Evolutionary conservation across 2,888 invertebrate genomes (phyloP), one percentile per base, ranked within the genome.

Genomic region (Uropetala carovei): DNA sequence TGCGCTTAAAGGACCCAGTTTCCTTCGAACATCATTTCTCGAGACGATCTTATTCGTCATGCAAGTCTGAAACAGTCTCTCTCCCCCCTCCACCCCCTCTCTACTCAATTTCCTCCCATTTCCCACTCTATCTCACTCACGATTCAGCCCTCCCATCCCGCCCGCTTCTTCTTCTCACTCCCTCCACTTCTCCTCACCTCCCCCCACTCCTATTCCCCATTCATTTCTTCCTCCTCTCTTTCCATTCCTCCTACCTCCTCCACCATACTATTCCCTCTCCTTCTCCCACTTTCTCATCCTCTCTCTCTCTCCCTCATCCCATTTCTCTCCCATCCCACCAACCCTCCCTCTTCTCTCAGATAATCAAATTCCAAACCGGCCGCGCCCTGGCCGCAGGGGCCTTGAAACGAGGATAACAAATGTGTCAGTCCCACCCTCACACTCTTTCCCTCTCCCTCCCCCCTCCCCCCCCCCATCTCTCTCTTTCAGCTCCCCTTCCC

Each of bases 321-420:
- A 11, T 11, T 27, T n/a, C 82, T n/a, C 13, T 27, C 11, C 0
- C 27, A 2, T 18, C 5, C 27, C 82, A 57, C 59, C 57, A 9
- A 58, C 27, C 14, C 27, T 0, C 27, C 8, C 86, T 58, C 60
- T 27, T 18, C 60, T 59, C 30, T 86, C 86, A 64, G 27, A 86
- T 86, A 86, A 86, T 86, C 86, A 64, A 86, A 86, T 86, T 86
- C 60, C 86, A 16, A 30, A 18, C 57, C 85, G 85, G 86, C 86
- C 86, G 86, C 86, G 60, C 86, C 86, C 86, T 18, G 60, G 86
- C 86, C 86, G 30, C 86, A 64, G 60, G 60, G 86, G 60, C 60
- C 60, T 60, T 27, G 86, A 30, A 86, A 86, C 60, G 60, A 59
- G 86, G 59, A 86, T 59, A 86, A 27, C 86, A 86, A 86, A 86